A percentile compares a stretch with the other conserved stretches of the same genome.
Evolutionary conservation across 1,140 invertebrate genomes (phyloP).

Genomic region (Drosophila kanapiae): DNA sequence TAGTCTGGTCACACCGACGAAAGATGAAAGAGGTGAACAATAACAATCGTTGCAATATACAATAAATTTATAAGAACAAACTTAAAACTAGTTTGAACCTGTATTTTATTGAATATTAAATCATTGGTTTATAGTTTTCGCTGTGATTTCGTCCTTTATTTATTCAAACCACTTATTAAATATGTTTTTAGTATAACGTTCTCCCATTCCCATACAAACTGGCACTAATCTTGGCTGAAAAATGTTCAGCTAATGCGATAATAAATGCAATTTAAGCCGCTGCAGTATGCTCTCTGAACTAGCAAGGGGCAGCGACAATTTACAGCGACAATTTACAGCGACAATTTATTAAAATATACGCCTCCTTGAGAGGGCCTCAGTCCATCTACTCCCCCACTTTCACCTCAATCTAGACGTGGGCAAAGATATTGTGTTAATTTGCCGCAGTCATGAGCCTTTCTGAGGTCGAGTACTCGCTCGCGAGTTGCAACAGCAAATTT

Average conservation of each 20-base stretch:
- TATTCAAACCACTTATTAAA: no score
- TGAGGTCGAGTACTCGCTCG: conserved; percentile 5
- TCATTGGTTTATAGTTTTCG: no score
- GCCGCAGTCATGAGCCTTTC: conserved; percentile 73
- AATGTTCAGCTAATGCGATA: conserved; percentile 58
- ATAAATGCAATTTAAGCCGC: conserved; percentile 55
- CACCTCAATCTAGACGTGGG: conserved; percentile 18
- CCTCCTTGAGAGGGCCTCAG: conserved; percentile 14
- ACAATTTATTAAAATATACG: conserved; percentile 69
- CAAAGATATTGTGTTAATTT: conserved; percentile 79
- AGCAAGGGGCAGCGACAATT: no score
- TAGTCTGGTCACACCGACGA: no score
- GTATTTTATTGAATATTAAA: no score
- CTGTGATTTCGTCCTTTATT: no score
- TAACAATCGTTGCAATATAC: no score
- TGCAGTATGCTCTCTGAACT: neutral
- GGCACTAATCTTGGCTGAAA: conserved; percentile 12
- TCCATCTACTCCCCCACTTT: neutral
- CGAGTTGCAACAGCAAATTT: conserved; percentile 68
- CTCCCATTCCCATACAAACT: neutral
- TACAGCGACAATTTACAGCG: conserved; percentile 59
- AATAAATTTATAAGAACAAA: no score
- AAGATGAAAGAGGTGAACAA: no score
- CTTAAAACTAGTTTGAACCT: no score
- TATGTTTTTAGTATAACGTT: neutral